These are phyloP conservation scores for Plebejus argus DNA, from an alignment of 2,888 invertebrate species.

Conservation along the genomic window DNA sequence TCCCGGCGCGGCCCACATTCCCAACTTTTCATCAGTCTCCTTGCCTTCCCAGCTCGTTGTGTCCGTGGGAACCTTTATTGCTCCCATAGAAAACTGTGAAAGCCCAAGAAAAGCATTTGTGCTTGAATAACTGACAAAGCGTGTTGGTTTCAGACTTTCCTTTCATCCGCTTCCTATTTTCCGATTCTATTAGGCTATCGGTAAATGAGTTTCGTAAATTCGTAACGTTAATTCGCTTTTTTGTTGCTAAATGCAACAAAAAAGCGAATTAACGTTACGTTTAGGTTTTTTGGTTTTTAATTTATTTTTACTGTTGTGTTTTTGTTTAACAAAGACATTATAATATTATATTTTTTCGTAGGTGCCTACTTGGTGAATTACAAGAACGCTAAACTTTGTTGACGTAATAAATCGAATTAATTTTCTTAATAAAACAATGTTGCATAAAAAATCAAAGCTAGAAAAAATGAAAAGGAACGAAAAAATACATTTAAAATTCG, in stretches of 20 bases:
- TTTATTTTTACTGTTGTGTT: neutral
- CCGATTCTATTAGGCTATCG: conserved; percentile 66
- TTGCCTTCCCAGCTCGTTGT: conserved; percentile 74
- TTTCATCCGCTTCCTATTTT: conserved; percentile 65
- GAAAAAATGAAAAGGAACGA: too few species aligned
- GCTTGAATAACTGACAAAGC: conserved; percentile 73
- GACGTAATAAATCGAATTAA: too few species aligned
- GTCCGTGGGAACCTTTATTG: conserved; percentile 80
- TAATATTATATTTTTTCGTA: too few species aligned
- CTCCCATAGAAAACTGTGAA: conserved; percentile 78
- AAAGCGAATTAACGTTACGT: too few species aligned
- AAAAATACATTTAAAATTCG: too few species aligned
- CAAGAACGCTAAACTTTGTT: too few species aligned
- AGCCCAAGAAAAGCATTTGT: conserved; percentile 79
- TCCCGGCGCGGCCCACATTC: conserved; percentile 73
- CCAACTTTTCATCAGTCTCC: conserved; percentile 77
- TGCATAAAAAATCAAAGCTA: too few species aligned
- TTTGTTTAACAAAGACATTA: neutral
- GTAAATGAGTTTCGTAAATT: conserved; percentile 76
- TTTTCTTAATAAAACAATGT: too few species aligned
- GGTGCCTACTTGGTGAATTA: too few species aligned
- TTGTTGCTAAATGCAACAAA: too few species aligned
- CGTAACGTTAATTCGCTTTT: conserved; percentile 67
- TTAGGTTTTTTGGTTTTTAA: conserved; percentile 47
- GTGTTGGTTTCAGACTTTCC: conserved; percentile 60